Evolutionary conservation across 2,888 invertebrate species (phyloP), one percentile per base, ranked within the genome.

Genomic region (Aspidiotus rigidus): DNA sequence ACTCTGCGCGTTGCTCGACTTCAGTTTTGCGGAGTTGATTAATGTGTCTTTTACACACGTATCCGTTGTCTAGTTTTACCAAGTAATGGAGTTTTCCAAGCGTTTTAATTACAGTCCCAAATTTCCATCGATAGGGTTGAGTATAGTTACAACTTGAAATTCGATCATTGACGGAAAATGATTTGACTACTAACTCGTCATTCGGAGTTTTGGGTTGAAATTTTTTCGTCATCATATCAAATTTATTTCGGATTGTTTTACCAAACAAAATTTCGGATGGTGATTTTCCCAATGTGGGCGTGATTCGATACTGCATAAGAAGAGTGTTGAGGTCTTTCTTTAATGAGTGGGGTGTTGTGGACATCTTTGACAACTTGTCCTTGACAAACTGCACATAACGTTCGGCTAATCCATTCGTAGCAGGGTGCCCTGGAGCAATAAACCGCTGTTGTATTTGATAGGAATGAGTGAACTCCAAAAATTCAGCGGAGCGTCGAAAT

Each of bases 201-300:
- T n/a, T n/a, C n/a, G n/a, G n/a, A n/a, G n/a, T n/a, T n/a, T n/a
- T n/a, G n/a, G n/a, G n/a, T n/a, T n/a, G n/a, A n/a, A n/a, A n/a
- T n/a, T n/a, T n/a, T n/a, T n/a, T n/a, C n/a, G n/a, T 57, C 7
- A 66, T 41, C 15, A 57, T 13, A 28, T 66, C 42, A 41, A 66
- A 57, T n/a, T 17, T 13, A 41, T 57, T 66, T 28, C 66, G 57
- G 6, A 73, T 69, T 39, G 69, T 69, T 16, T 70, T 28, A n/a
- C 72, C 60, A 16, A 74, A 55, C 57, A 71, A 72, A 42, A 70
- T 44, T 71, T 71, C 62, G 1, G 72, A 66, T 10, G 72, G 73
- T 53, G 71, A 61, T 70, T 71, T 66, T 13, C 69, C 71, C 8
- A 64, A 62, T 44, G 69, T 59, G 5, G 73, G 73, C 10, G 73